Evolutionary conservation across 1,140 invertebrate genomes (phyloP).

Genomic region (Metopolophium dirhodum): DNA sequence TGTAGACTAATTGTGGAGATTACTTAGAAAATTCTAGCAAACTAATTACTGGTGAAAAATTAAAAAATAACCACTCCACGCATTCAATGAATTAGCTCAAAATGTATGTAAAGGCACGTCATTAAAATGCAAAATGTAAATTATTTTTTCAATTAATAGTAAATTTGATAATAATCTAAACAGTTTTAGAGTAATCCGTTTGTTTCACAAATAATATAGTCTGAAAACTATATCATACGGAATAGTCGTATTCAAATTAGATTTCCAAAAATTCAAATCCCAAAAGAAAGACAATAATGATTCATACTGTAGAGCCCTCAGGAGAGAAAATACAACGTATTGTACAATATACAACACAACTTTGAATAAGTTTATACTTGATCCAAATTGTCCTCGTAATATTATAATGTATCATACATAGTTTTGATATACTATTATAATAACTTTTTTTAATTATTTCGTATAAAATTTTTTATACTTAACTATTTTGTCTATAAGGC

Average conservation of each 20-base stretch:
- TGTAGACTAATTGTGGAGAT: background rate
- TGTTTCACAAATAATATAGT: background rate
- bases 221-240: background rate
- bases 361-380: background rate
- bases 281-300: background rate
- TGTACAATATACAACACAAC: background rate
- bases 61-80: background rate
- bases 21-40: background rate
- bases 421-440: background rate
- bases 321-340: background rate
- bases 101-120: background rate
- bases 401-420: background rate
- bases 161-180: background rate
- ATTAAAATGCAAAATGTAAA: background rate
- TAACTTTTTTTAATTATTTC: background rate
- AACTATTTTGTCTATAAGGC: background rate
- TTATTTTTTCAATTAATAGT: background rate
- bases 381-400: background rate
- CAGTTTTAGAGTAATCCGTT: background rate
- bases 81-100: background rate
- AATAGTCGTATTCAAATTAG: background rate
- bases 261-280: background rate
- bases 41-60: background rate
- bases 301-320: background rate
- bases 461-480: background rate